Evolutionary conservation across 2,113 vertebrate genomes (phyloP).

Genomic region (Falcunculus frontatus): DNA sequence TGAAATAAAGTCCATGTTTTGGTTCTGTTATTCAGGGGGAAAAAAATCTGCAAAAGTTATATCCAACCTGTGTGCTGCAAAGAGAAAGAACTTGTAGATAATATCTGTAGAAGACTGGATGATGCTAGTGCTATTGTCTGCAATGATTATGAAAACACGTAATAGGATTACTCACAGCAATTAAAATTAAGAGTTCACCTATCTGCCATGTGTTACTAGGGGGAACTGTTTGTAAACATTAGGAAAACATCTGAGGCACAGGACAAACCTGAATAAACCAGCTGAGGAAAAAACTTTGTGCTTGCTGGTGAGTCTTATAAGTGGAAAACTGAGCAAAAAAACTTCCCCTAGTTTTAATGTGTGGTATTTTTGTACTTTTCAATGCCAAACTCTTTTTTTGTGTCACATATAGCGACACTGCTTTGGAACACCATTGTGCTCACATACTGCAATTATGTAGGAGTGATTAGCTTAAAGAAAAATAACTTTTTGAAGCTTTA

Average conservation of each 20-base stretch:
- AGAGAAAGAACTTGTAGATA: neutral
- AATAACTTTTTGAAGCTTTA: neutral
- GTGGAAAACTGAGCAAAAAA: neutral
- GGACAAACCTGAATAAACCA: neutral
- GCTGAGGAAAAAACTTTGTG: neutral
- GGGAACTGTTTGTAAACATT: neutral
- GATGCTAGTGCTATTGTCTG: neutral
- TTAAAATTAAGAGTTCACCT: neutral
- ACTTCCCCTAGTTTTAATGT: neutral
- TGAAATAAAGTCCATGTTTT: neutral
- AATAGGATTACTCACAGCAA: neutral
- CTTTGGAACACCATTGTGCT: neutral
- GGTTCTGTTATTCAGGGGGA: neutral
- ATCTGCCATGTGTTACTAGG: neutral
- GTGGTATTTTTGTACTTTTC: neutral
- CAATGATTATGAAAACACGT: neutral
- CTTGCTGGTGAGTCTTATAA: neutral
- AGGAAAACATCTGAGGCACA: neutral
- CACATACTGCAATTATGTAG: neutral
- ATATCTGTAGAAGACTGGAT: neutral
- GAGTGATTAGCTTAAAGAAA: neutral
- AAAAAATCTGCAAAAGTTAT: neutral
- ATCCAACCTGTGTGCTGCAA: neutral
- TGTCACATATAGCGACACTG: rapidly evolving
- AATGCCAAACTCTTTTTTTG: neutral